phyloP scores from a whole-genome alignment of 2,888 invertebrate species.

The Lasioglossum zephyrum region DNA sequence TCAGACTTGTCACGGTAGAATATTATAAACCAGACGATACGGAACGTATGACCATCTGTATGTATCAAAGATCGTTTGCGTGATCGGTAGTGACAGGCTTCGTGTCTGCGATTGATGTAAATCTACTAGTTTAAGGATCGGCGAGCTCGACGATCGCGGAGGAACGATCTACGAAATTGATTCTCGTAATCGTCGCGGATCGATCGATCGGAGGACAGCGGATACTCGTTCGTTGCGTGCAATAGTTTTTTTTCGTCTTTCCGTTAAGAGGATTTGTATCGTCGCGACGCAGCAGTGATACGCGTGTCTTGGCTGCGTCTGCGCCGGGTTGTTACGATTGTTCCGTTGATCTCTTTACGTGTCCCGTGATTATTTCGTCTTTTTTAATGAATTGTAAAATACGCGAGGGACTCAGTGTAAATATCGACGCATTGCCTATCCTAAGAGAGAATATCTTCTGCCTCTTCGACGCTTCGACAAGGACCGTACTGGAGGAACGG shows the following conservation, averaged over 20 bases:
- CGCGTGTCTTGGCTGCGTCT: slow-evolving; percentile 1
- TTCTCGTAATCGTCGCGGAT: slow-evolving; percentile 29
- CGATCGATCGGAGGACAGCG: slow-evolving; percentile 36
- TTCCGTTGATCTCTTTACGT: slow-evolving; percentile 39
- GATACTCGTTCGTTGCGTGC: slow-evolving; percentile 68
- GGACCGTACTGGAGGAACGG: background rate
- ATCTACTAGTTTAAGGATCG: slow-evolving; percentile 37
- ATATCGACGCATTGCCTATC: slow-evolving; percentile 46
- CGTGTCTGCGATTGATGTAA: background rate
- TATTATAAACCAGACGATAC: background rate
- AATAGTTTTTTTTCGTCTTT: slow-evolving; percentile 69
- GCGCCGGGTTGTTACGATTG: slow-evolving; percentile 48
- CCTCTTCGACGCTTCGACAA: slow-evolving; percentile 21
- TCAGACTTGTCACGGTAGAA: background rate
- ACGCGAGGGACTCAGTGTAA: slow-evolving; percentile 48
- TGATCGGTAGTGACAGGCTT: background rate
- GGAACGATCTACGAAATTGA: background rate
- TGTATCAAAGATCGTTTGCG: background rate
- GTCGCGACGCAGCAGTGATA: slow-evolving; percentile 23
- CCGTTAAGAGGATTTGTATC: slow-evolving; percentile 24
- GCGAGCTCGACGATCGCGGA: slow-evolving; percentile 43
- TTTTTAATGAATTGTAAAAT: slow-evolving; percentile 8
- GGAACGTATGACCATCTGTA: background rate
- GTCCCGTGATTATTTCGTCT: slow-evolving; percentile 25
- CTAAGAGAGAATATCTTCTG: slow-evolving; percentile 28